A percentile compares a stretch with the other conserved stretches of the same genome.
Conservation (phyloP, 35 echinoderm and acorn worm genomes). For the Eucidaris tribuloides region DNA sequence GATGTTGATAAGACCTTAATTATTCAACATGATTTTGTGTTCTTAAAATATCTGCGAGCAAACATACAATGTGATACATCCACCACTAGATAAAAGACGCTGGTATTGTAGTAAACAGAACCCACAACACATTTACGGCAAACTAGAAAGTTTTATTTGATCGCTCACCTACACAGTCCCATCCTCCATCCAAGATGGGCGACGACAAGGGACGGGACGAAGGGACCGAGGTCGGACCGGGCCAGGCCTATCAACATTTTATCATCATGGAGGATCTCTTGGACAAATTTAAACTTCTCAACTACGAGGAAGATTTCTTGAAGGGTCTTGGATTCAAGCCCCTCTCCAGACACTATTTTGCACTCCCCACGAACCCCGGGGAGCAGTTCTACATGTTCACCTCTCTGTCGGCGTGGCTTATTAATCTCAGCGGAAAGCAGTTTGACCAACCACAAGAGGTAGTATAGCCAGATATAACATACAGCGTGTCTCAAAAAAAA, state of each 20-base stretch:
- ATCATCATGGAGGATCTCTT: constrained; percentile 92
- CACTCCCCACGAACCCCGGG: constrained; percentile 86
- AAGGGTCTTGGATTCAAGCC: constrained; percentile 93
- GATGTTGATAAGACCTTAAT: no score
- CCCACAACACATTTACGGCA: no score
- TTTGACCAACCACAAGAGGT: constrained; percentile 96
- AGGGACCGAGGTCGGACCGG: constrained; percentile 69
- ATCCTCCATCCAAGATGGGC: constrained; percentile 15
- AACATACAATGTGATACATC: no score
- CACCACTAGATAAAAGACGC: no score
- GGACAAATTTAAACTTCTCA: constrained; percentile 85
- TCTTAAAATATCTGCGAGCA: no score
- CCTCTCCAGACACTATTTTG: constrained; percentile 94
- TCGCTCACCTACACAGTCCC: no score
- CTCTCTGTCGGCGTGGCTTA: constrained; percentile 79
- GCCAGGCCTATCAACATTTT: constrained; percentile 79
- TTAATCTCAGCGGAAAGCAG: constrained; percentile 75
- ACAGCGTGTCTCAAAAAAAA: no score
- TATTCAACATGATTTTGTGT: no score
- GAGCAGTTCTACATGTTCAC: constrained; percentile 98
- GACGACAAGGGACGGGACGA: constrained; percentile 31
- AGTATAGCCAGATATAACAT: no score
- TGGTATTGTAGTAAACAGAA: no score
- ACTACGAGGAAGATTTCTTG: constrained; percentile 91
- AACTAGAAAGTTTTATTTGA: no score